Conservation (phyloP, 1,140 invertebrate genomes). For the Polyergus mexicanus region DNA sequence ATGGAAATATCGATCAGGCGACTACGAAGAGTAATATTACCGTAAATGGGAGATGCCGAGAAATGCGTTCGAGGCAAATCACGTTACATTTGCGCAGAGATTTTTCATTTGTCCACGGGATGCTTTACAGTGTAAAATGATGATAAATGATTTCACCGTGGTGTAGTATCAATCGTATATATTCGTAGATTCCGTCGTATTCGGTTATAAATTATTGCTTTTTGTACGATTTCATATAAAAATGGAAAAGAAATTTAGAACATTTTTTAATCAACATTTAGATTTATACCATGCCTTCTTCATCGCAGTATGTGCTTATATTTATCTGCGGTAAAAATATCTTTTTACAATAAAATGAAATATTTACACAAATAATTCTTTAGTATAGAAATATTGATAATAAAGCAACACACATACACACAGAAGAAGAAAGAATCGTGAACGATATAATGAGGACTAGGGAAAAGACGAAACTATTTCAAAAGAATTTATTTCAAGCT, state of each 20-base stretch:
- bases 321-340: neutral
- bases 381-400: neutral
- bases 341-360: conserved; percentile 4
- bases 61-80: conserved; percentile 41
- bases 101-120: conserved; percentile 40
- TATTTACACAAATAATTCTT: neutral
- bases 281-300: neutral
- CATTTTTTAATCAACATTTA: conserved; percentile 22
- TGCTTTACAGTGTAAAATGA: neutral
- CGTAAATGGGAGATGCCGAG: conserved; percentile 35
- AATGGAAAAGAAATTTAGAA: neutral
- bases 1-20: conserved; percentile 50
- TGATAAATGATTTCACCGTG: conserved; percentile 32
- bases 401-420: neutral
- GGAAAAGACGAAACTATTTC: neutral
- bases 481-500: conserved; percentile 15
- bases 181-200: neutral
- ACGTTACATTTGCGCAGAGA: conserved; percentile 40
- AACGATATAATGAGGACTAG: conserved; percentile 8
- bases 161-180: neutral
- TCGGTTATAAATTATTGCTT: conserved; percentile 32
- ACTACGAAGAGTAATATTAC: conserved; percentile 18
- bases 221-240: neutral
- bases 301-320: neutral
- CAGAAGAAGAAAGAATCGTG: neutral